phyloP scores from a whole-genome alignment of 2,113 vertebrate genomes.

The Illadopsis cleaveri region DNA sequence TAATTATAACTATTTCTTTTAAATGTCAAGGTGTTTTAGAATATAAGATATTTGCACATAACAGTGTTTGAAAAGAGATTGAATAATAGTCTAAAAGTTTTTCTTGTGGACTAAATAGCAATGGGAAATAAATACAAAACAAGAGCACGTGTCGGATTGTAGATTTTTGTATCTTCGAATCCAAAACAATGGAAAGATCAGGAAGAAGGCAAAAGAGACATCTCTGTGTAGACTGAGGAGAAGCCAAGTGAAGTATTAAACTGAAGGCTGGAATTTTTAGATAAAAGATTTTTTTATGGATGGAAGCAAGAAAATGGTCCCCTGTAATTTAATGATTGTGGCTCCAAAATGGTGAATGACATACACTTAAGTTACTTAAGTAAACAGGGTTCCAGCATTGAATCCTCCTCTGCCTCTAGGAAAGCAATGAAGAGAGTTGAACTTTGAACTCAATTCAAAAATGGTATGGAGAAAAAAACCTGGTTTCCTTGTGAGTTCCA shows the following conservation, averaged over 20 bases:
- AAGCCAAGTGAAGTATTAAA: not conserved
- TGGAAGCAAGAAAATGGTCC: not conserved
- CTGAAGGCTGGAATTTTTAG: not conserved
- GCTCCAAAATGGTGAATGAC: not conserved
- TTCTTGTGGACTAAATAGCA: not conserved
- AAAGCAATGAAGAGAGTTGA: not conserved
- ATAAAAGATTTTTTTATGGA: not conserved
- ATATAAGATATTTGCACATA: not conserved
- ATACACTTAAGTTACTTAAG: not conserved
- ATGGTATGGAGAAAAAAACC: not conserved
- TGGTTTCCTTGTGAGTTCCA: not conserved
- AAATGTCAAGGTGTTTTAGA: not conserved
- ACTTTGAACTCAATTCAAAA: not conserved
- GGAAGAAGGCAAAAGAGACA: not conserved
- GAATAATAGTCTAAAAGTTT: not conserved
- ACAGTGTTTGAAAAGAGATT: not conserved
- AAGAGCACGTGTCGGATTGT: fast-evolving
- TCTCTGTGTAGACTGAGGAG: not conserved
- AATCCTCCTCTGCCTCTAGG: not conserved
- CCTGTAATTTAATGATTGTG: not conserved
- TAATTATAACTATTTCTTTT: not conserved
- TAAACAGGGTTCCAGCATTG: not conserved
- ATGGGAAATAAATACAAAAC: not conserved
- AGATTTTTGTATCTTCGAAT: not conserved
- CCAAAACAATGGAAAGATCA: not conserved